Conservation (phyloP, 2,113 vertebrate species). For the Ceyx cyanopectus region DNA sequence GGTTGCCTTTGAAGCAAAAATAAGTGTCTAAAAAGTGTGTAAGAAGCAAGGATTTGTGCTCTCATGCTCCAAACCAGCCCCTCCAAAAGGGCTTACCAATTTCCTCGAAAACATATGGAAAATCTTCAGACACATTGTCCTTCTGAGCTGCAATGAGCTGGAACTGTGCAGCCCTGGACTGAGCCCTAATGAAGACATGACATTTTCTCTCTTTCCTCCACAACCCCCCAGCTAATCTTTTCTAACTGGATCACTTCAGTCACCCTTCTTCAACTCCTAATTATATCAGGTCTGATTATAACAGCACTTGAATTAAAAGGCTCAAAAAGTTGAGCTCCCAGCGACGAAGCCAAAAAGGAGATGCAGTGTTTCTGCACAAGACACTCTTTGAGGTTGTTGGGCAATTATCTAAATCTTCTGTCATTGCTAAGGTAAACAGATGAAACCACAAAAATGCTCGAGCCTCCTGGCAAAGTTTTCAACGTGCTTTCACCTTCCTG, state of each 20-base stretch:
- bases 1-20: background rate
- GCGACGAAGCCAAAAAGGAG: background rate
- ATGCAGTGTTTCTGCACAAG: background rate
- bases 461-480: slow-evolving; percentile 31
- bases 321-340: background rate
- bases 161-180: background rate
- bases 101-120: background rate
- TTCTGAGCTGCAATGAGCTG: background rate
- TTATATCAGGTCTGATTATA: background rate
- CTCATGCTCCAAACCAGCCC: background rate
- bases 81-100: background rate
- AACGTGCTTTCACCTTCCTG: slow-evolving; percentile 10
- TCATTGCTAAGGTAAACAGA: slow-evolving; percentile 61
- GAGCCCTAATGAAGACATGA: background rate
- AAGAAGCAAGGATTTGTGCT: background rate
- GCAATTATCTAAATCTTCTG: slow-evolving; percentile 51
- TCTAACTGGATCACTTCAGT: background rate
- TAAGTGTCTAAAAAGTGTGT: background rate
- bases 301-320: background rate
- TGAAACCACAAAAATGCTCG: slow-evolving; percentile 38
- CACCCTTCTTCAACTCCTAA: background rate
- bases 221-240: slow-evolving; percentile 13
- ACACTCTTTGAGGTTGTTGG: background rate
- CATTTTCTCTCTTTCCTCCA: background rate
- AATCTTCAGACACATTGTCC: background rate